phyloP scores from a whole-genome alignment of 2,888 invertebrate species.

The Mesopsocus fuscifrons region DNA sequence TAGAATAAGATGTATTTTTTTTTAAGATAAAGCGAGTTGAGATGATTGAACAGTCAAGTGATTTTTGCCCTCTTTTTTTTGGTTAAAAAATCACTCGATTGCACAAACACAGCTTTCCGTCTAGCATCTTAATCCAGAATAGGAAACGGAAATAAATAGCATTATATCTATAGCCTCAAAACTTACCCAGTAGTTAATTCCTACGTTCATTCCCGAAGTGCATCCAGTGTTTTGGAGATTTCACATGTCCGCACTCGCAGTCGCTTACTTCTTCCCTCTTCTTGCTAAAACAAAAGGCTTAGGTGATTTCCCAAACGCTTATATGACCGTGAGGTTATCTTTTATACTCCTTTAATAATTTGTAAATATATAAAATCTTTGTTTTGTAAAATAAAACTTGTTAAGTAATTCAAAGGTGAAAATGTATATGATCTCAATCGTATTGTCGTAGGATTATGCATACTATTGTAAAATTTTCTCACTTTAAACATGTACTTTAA shows the following conservation, averaged over 20 bases:
- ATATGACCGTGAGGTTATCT: background rate
- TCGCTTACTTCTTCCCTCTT: background rate
- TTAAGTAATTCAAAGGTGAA: background rate
- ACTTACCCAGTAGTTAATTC: too few species aligned
- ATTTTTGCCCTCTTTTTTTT: too few species aligned
- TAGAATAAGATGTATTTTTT: too few species aligned
- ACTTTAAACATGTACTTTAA: background rate
- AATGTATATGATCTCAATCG: background rate
- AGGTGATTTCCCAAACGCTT: background rate
- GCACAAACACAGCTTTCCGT: too few species aligned
- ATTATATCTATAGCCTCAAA: too few species aligned
- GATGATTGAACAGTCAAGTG: too few species aligned
- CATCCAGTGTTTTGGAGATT: too few species aligned
- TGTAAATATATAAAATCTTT: background rate
- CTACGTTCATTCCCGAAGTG: too few species aligned
- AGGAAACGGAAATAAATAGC: too few species aligned
- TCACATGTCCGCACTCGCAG: background rate
- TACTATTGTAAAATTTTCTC: background rate
- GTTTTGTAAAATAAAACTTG: background rate
- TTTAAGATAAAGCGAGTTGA: too few species aligned
- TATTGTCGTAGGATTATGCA: background rate
- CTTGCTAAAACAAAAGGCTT: background rate
- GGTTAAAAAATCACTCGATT: too few species aligned
- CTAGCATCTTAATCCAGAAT: too few species aligned
- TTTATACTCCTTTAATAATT: background rate